phyloP scores from a whole-genome alignment of 2,113 vertebrate genomes.

The rat (Rattus norvegicus) region GRCr8 NC_086035.1:26453001-26453500 shows the following conservation, averaged over 20 bases:
- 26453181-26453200: not conserved
- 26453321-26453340: not conserved
- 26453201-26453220: not conserved
- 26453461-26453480: not conserved
- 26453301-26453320: not conserved
- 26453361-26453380: not conserved
- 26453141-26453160: not conserved
- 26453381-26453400: not conserved
- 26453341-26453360: not conserved
- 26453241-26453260: not conserved
- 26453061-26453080: no score
- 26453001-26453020: not conserved
- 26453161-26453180: not conserved
- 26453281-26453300: not conserved
- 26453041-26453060: not conserved
- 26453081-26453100: not conserved
- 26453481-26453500: not conserved
- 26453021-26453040: not conserved
- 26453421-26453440: not conserved
- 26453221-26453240: not conserved
- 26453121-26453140: not conserved
- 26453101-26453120: not conserved
- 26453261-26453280: not conserved
- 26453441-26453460: not conserved
- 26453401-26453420: not conserved